A percentile compares a stretch with the other conserved stretches of the same genome.
These are phyloP conservation scores for Mythimna ferrago DNA, from an alignment of 2,888 invertebrate species.

Conservation along the genomic window DNA sequence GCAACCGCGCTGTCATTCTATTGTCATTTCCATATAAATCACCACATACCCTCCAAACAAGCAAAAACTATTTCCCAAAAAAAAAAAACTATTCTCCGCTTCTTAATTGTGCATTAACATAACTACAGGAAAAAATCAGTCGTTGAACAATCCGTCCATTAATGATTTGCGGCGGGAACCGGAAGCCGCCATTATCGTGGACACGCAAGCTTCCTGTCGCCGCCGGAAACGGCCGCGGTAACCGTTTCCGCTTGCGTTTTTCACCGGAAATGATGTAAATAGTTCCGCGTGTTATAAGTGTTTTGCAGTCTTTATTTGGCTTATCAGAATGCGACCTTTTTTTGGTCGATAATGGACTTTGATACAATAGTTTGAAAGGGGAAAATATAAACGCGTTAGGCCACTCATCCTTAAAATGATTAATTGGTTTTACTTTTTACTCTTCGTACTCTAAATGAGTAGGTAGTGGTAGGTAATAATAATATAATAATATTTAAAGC, in stretches of 20 bases:
- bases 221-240: conserved; percentile 82
- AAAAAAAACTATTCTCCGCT: not conserved
- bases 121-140: conserved; percentile 46
- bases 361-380: not conserved
- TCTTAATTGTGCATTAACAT: conserved; percentile 49
- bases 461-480: no score
- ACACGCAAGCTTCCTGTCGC: conserved; percentile 79
- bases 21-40: no score
- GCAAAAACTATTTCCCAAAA: not conserved
- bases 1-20: no score
- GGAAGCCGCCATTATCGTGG: conserved; percentile 79
- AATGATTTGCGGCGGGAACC: conserved; percentile 74
- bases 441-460: no score
- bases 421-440: no score
- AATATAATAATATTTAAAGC: no score
- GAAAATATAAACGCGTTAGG: no score
- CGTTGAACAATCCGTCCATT: conserved; percentile 69
- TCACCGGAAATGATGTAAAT: conserved; percentile 80
- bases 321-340: conserved; percentile 15
- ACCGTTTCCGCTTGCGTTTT: conserved; percentile 83
- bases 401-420: no score
- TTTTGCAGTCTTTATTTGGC: conserved; percentile 39
- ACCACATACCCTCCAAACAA: not conserved
- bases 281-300: conserved; percentile 63
- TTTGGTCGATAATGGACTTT: not conserved